Evolutionary conservation across 2,888 invertebrate species (phyloP).

Genomic region (Zootermopsis nevadensis): DNA sequence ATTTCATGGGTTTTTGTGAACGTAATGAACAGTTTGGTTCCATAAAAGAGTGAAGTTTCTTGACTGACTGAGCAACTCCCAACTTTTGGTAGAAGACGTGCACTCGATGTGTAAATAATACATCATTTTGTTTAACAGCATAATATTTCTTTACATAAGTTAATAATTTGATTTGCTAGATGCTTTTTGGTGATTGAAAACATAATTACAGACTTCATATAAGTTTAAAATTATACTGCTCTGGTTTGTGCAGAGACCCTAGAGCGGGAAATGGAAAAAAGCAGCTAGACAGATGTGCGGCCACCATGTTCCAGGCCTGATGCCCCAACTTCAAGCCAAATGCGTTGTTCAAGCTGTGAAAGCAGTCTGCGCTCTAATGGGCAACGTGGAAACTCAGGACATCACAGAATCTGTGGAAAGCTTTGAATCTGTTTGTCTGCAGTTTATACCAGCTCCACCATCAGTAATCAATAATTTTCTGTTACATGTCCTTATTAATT

Average conservation of each 20-base stretch:
- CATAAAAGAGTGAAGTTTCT: too few species aligned
- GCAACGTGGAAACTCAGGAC: constrained; percentile 89
- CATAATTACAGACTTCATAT: too few species aligned
- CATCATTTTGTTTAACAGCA: too few species aligned
- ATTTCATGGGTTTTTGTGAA: too few species aligned
- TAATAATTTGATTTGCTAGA: too few species aligned
- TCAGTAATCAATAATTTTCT: constrained; percentile 17
- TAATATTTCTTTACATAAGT: too few species aligned
- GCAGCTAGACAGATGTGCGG: constrained; percentile 70
- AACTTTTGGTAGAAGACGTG: too few species aligned
- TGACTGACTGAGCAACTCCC: too few species aligned
- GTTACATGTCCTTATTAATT: neutral
- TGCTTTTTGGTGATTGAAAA: too few species aligned
- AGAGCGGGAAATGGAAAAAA: constrained; percentile 82
- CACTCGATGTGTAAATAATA: too few species aligned
- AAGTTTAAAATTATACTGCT: neutral
- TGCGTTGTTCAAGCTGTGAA: constrained; percentile 91
- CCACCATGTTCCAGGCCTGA: constrained; percentile 60
- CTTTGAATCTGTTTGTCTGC: constrained; percentile 71
- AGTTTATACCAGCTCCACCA: constrained; percentile 35
- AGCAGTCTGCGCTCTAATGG: constrained; percentile 89
- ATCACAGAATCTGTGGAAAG: constrained; percentile 81
- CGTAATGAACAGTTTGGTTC: too few species aligned
- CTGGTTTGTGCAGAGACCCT: constrained; percentile 73
- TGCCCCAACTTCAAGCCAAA: constrained; percentile 69